Conservation (phyloP, 2,888 invertebrate species). For the Arrhopalites spinosus region DNA sequence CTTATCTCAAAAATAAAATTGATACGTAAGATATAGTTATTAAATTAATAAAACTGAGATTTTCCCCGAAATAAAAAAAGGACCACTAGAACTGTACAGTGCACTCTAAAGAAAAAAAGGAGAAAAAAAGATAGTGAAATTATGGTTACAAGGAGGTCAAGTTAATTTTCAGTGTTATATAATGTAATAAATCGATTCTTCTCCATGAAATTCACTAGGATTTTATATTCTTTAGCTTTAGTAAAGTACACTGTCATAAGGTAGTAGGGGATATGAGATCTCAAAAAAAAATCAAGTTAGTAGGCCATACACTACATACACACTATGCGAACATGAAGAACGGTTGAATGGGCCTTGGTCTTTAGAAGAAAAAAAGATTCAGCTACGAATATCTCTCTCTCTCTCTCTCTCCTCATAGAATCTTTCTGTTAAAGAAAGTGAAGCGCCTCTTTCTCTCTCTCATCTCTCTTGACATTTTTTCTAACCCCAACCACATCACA, state of each 20-base stretch:
- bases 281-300: neutral
- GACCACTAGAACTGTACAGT: no score
- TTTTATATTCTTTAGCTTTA: no score
- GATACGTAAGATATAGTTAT: no score
- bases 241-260: no score
- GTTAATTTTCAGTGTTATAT: neutral
- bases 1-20: no score
- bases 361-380: no score
- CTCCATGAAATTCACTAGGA: no score
- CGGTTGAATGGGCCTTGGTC: no score
- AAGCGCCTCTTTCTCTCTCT: neutral
- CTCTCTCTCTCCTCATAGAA: neutral
- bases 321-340: neutral
- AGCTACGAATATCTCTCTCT: neutral
- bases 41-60: no score
- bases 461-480: constrained; percentile 6
- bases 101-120: neutral
- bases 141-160: neutral
- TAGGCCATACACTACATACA: neutral
- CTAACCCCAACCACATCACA: neutral
- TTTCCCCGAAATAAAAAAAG: no score
- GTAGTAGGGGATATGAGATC: neutral
- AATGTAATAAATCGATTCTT: no score
- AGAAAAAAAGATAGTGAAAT: neutral
- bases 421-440: neutral